Evolutionary conservation across 2,113 vertebrate genomes (phyloP).

Genomic region (Nothobranchius kuhntae): DNA sequence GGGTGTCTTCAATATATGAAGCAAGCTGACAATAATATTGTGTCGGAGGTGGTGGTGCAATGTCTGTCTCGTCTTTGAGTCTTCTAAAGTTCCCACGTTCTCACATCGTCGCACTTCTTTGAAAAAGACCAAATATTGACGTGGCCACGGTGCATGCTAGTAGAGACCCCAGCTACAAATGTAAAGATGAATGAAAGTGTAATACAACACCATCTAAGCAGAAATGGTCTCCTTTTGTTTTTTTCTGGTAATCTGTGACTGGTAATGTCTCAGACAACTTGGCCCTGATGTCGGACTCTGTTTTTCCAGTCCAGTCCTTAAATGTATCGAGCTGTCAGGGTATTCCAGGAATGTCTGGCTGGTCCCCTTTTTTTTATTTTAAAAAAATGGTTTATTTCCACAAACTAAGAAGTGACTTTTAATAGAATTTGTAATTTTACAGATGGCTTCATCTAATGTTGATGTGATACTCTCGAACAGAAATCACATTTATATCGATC

Average conservation of each 20-base stretch:
- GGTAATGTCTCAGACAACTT: conserved; percentile 87
- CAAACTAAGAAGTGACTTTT: conserved; percentile 58
- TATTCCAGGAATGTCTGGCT: conserved; percentile 91
- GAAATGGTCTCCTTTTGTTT: conserved; percentile 72
- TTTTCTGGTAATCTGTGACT: conserved; percentile 83
- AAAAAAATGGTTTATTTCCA: conserved; percentile 76
- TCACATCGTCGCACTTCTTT: no score
- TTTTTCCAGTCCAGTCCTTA: conserved; percentile 91
- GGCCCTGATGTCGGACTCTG: conserved; percentile 84
- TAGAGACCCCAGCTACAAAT: conserved; percentile 4
- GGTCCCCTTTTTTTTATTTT: conserved; percentile 69
- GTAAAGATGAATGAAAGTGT: conserved; percentile 6
- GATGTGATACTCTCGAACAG: conserved; percentile 33
- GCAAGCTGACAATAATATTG: conserved; percentile 42
- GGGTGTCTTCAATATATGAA: conserved; percentile 45
- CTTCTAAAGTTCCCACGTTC: no score
- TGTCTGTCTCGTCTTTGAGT: background rate
- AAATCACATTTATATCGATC: conserved; percentile 25
- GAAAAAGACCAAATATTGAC: conserved; percentile 11
- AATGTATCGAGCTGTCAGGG: conserved; percentile 87
- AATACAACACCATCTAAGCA: conserved; percentile 65
- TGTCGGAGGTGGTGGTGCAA: conserved; percentile 17
- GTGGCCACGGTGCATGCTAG: conserved; percentile 1
- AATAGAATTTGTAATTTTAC: conserved; percentile 58
- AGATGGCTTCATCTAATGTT: conserved; percentile 27